A percentile compares a stretch with the other conserved stretches of the same genome.
Evolutionary conservation across 2,113 vertebrate genomes (phyloP).

Genomic region (Oxyura jamaicensis): DNA sequence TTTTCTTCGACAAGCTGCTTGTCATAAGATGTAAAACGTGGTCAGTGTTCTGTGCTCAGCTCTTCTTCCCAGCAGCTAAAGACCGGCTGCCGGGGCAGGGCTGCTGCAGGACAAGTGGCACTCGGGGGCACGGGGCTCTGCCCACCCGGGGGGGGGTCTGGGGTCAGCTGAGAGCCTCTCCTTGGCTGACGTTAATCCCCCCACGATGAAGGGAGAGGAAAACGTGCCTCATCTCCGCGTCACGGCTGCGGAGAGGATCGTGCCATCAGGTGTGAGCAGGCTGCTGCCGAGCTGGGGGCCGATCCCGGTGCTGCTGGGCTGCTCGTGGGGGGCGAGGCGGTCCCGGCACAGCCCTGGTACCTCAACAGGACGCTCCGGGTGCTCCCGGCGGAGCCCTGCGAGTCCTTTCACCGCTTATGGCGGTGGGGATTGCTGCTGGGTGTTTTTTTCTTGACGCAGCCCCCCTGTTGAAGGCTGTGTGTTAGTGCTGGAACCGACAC

Average conservation of each 20-base stretch:
- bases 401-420: too few relatives aligned
- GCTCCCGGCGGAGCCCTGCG: background rate
- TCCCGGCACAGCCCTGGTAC: background rate
- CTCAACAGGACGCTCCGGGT: too few relatives aligned
- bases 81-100: background rate
- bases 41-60: background rate
- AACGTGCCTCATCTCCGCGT: background rate
- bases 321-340: background rate
- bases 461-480: background rate
- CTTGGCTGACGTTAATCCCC: background rate
- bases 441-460: too few relatives aligned
- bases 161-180: background rate
- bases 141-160: background rate
- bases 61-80: background rate
- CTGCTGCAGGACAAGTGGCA: background rate
- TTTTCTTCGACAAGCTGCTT: slow-evolving; percentile 3
- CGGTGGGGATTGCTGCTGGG: rapidly evolving
- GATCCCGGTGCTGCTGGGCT: background rate
- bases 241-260: background rate
- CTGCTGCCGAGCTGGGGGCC: too few relatives aligned
- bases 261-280: too few relatives aligned
- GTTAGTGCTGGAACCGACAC: background rate
- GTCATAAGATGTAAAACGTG: slow-evolving; percentile 1
- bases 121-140: background rate
- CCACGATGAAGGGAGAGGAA: background rate